Evolutionary conservation across 2,113 vertebrate species (phyloP).

Genomic region (Bos javanicus): DNA sequence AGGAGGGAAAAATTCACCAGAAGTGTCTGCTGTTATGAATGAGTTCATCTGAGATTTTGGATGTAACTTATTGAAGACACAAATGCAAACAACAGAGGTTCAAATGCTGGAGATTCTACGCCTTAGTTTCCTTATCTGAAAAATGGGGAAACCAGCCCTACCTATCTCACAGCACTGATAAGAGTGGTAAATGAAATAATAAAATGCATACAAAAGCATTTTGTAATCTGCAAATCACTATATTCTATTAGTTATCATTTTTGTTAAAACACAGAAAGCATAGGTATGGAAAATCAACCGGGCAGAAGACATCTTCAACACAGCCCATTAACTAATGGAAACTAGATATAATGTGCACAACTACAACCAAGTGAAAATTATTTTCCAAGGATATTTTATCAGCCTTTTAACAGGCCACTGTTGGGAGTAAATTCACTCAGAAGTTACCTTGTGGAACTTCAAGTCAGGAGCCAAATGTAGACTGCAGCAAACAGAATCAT

Average conservation of each 20-base stretch:
- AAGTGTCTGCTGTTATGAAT: neutral
- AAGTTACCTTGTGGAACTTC: neutral
- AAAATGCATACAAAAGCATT: neutral
- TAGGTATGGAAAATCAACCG: neutral
- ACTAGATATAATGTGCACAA: neutral
- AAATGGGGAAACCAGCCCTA: neutral
- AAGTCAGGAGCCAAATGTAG: neutral
- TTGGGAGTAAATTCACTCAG: neutral
- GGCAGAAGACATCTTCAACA: neutral
- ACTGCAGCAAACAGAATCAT: neutral
- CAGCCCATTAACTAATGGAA: neutral
- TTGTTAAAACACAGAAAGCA: neutral
- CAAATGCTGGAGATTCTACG: neutral
- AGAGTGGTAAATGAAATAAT: neutral
- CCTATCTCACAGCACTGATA: neutral
- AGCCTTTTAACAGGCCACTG: neutral
- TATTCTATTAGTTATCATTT: neutral
- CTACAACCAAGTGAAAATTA: neutral
- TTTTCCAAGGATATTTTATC: neutral
- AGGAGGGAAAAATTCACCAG: neutral
- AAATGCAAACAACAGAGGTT: neutral
- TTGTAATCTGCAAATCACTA: neutral
- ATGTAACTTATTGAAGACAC: neutral
- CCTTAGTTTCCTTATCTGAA: neutral
- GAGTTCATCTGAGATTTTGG: neutral